Evolutionary conservation across 1,140 invertebrate genomes (phyloP).

Genomic region (Manduca sexta): DNA sequence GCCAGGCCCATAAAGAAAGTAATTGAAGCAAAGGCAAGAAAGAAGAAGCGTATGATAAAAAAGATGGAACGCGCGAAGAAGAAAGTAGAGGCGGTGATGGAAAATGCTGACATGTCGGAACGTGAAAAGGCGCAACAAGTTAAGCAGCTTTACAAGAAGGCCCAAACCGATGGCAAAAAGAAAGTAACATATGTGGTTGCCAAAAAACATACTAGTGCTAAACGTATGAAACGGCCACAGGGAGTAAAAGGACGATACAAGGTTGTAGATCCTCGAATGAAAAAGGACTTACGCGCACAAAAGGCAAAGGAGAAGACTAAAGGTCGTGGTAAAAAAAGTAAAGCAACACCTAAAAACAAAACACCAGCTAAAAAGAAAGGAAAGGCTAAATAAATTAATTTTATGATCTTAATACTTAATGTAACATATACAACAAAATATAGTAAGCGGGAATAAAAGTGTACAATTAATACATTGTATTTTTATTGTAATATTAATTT

Average conservation of each 20-base stretch:
- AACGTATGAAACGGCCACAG: slow-evolving; percentile 83
- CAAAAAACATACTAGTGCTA: slow-evolving; percentile 89
- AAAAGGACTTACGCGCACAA: slow-evolving; percentile 89
- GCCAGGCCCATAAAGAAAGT: slow-evolving; percentile 98
- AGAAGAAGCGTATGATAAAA: slow-evolving; percentile 91
- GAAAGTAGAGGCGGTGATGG: slow-evolving; percentile 93
- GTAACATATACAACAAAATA: neutral
- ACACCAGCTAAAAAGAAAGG: slow-evolving; percentile 44
- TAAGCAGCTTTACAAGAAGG: slow-evolving; percentile 95
- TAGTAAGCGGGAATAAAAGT: no score
- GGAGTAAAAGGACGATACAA: slow-evolving; percentile 95
- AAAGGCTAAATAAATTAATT: slow-evolving; percentile 40
- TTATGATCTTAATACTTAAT: no score
- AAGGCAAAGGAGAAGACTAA: slow-evolving; percentile 77
- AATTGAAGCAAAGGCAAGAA: slow-evolving; percentile 97
- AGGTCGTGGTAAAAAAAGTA: slow-evolving; percentile 52
- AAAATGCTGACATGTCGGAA: slow-evolving; percentile 91
- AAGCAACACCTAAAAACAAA: slow-evolving; percentile 18
- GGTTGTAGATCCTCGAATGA: slow-evolving; percentile 96
- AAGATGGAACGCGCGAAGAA: slow-evolving; percentile 96
- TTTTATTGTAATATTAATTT: no score
- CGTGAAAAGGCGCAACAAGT: slow-evolving; percentile 94
- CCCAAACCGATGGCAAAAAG: slow-evolving; percentile 86
- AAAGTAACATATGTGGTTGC: slow-evolving; percentile 96
- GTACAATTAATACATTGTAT: no score